Evolutionary conservation across 2,797 vertebrate genomes (phyloP).

Genomic region (Pseudotriccus pelzelni): DNA sequence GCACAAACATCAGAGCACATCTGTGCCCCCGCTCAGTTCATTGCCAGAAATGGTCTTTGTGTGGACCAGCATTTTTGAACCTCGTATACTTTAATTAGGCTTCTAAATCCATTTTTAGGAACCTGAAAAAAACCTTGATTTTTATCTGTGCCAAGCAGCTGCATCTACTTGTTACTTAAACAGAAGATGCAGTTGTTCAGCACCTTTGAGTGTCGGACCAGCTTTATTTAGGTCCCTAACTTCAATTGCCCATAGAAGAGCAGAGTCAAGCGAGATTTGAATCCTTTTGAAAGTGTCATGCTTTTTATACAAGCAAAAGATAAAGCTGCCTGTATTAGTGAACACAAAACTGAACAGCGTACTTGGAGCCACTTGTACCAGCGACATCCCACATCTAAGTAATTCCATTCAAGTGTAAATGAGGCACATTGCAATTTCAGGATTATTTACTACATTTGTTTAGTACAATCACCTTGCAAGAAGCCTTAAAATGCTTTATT

Average conservation of each 20-base stretch:
- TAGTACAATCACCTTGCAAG: constrained; percentile 39
- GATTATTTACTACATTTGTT: constrained; percentile 58
- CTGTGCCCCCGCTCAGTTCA: background rate
- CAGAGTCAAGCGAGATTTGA: background rate
- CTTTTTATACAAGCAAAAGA: background rate
- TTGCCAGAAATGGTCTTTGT: background rate
- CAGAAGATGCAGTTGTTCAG: background rate
- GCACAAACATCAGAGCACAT: background rate
- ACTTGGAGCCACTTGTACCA: constrained; percentile 23
- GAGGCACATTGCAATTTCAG: constrained; percentile 19
- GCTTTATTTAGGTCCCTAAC: constrained; percentile 12
- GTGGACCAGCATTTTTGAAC: background rate
- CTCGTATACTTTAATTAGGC: background rate
- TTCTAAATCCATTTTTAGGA: constrained; percentile 14
- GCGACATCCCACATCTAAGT: background rate
- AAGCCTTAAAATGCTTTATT: background rate
- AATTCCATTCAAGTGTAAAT: constrained; percentile 55
- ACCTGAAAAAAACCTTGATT: background rate
- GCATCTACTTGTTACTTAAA: background rate
- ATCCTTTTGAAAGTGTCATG: background rate
- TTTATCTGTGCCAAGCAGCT: background rate
- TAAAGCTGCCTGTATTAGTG: background rate
- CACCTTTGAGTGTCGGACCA: background rate
- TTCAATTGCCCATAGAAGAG: background rate
- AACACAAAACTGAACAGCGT: background rate